A percentile compares a stretch with the other conserved stretches of the same genome.
Evolutionary conservation across 2,888 invertebrate species (phyloP).

Genomic region (Coelogynopora nodosa): DNA sequence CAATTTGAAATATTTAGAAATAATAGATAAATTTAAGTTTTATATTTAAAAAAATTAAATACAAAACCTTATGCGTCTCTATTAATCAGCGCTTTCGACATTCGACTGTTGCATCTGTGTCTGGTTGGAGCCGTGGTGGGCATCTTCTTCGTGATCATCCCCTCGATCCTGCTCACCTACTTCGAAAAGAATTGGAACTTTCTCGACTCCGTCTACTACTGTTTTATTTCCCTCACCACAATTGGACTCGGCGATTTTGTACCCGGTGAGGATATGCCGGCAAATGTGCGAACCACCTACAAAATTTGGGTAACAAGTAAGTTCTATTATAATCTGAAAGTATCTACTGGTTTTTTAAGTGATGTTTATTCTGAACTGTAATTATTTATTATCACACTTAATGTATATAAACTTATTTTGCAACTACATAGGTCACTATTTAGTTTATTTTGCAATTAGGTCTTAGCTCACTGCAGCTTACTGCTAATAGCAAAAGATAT

Average conservation of each 20-base stretch:
- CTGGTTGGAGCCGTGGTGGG: neutral
- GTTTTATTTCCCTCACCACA: neutral
- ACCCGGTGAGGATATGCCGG: neutral
- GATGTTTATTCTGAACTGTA: too few relatives aligned
- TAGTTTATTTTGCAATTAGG: too few relatives aligned
- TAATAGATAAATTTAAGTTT: too few relatives aligned
- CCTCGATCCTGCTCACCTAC: neutral
- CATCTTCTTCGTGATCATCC: neutral
- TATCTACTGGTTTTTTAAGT: too few relatives aligned
- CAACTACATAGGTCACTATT: too few relatives aligned
- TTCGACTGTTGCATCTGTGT: neutral
- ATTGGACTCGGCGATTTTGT: neutral
- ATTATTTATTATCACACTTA: too few relatives aligned
- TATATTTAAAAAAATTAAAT: too few relatives aligned
- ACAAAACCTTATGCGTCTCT: too few relatives aligned
- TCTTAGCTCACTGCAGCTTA: too few relatives aligned
- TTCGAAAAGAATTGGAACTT: neutral
- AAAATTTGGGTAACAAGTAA: neutral
- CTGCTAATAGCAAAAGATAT: too few relatives aligned
- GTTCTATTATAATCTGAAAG: neutral
- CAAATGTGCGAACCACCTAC: neutral
- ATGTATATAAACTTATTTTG: too few relatives aligned
- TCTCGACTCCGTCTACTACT: neutral
- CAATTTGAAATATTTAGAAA: too few relatives aligned
- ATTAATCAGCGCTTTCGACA: neutral